Percentiles rank a stretch among this genome's conserved stretches.
These are phyloP conservation scores for Calyptomena viridis DNA, from an alignment of 2,113 vertebrate genomes.

Conservation along the genomic window DNA sequence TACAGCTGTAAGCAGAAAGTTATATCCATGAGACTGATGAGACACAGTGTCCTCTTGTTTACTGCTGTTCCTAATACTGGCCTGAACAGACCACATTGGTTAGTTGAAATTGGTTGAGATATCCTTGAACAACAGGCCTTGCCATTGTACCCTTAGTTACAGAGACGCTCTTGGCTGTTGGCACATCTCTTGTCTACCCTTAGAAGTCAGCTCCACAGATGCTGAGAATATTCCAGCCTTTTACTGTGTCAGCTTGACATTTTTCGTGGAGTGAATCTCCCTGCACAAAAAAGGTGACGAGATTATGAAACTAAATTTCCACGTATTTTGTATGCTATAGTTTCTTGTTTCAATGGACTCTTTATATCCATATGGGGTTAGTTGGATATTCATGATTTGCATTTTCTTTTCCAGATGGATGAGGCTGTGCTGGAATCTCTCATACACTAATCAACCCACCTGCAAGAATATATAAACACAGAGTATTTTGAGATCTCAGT, in stretches of 20 bases:
- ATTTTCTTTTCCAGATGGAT: background rate
- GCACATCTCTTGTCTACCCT: background rate
- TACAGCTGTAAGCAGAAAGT: constrained; percentile 64
- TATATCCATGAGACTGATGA: constrained; percentile 61
- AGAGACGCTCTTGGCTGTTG: background rate
- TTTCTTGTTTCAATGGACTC: background rate
- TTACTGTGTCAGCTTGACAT: background rate
- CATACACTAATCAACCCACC: background rate
- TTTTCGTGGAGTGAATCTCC: background rate
- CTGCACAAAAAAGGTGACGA: background rate
- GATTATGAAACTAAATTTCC: background rate
- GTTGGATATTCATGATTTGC: background rate
- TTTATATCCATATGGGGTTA: background rate
- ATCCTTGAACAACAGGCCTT: background rate
- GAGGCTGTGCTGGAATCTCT: background rate
- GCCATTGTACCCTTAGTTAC: background rate
- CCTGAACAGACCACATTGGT: background rate
- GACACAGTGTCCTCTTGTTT: constrained; percentile 54
- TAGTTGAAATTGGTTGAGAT: constrained; percentile 1
- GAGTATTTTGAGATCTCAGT: background rate
- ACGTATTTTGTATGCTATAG: background rate
- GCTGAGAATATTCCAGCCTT: background rate
- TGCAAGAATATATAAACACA: background rate
- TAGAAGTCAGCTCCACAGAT: background rate
- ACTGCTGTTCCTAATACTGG: constrained; percentile 15